These are phyloP conservation scores for Nysson spinosus DNA, from an alignment of 2,888 invertebrate species.

Conservation along the genomic window DNA sequence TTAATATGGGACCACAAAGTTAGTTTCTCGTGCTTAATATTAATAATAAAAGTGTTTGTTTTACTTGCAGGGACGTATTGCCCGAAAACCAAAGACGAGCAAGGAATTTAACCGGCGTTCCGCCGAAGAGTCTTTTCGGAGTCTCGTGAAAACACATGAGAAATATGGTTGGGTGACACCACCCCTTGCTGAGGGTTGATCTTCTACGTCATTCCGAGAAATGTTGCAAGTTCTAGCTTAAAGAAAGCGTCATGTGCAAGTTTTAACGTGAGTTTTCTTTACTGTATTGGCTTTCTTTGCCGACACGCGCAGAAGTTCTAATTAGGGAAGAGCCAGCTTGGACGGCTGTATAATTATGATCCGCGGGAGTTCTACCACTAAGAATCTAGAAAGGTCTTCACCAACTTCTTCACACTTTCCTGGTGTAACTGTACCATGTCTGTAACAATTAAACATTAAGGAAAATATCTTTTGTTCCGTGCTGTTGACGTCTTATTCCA, in stretches of 20 bases:
- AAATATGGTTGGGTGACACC: constrained; percentile 96
- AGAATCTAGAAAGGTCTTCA: neutral
- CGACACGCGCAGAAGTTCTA: neutral
- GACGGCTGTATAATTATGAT: neutral
- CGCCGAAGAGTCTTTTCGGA: constrained; percentile 93
- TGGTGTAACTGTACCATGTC: neutral
- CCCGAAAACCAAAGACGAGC: constrained; percentile 86
- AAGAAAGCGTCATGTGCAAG: neutral
- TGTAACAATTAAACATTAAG: too few relatives aligned
- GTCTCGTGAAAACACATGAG: constrained; percentile 92
- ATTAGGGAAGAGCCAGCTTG: constrained; percentile 1
- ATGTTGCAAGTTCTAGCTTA: neutral
- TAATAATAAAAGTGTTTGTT: neutral
- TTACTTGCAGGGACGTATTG: constrained; percentile 82
- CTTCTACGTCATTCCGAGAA: neutral
- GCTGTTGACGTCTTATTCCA: too few relatives aligned
- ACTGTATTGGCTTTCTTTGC: neutral
- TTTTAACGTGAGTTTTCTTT: neutral
- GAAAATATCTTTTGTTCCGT: too few relatives aligned
- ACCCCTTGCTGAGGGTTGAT: constrained; percentile 89
- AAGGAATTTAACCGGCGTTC: constrained; percentile 87
- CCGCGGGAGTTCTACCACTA: neutral
- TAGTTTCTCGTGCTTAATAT: too few relatives aligned
- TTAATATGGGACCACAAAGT: too few relatives aligned
- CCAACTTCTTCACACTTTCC: neutral